These are phyloP conservation scores for Holothuria glaberrima DNA, from an alignment of 35 echinoderm and acorn worm species.

Conservation along the genomic window DNA sequence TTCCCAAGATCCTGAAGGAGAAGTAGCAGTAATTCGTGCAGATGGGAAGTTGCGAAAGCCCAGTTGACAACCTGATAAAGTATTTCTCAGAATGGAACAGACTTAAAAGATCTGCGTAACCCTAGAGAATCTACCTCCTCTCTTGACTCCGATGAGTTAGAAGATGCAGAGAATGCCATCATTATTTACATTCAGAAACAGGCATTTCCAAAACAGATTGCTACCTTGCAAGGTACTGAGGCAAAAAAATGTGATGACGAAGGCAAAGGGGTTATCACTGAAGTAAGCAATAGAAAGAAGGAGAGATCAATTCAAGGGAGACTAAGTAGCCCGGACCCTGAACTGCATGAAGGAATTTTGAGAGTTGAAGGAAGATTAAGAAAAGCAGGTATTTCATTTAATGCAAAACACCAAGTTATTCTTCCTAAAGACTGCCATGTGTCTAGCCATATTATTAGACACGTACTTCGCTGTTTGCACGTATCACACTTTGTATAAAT, in stretches of 20 bases:
- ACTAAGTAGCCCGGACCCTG: too few relatives aligned
- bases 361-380: slow-evolving; percentile 70
- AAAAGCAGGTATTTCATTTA: slow-evolving; percentile 41
- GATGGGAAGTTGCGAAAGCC: too few relatives aligned
- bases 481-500: too few relatives aligned
- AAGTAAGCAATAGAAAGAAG: too few relatives aligned
- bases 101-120: background rate
- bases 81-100: background rate
- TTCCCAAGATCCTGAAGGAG: background rate
- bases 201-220: too few relatives aligned
- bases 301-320: background rate
- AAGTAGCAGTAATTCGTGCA: background rate
- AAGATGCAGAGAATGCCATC: too few relatives aligned
- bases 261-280: too few relatives aligned
- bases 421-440: slow-evolving; percentile 58
- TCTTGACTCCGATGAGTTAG: too few relatives aligned
- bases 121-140: background rate
- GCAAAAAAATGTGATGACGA: too few relatives aligned
- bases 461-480: slow-evolving; percentile 51
- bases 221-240: too few relatives aligned
- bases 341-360: slow-evolving; percentile 49
- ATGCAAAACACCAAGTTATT: slow-evolving; percentile 61
- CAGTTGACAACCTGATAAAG: too few relatives aligned
- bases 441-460: slow-evolving; percentile 50
- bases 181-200: slow-evolving; percentile 38